These are phyloP conservation scores for Amazona guildingii DNA, from an alignment of 2,113 vertebrate genomes.

Conservation along the genomic window DNA sequence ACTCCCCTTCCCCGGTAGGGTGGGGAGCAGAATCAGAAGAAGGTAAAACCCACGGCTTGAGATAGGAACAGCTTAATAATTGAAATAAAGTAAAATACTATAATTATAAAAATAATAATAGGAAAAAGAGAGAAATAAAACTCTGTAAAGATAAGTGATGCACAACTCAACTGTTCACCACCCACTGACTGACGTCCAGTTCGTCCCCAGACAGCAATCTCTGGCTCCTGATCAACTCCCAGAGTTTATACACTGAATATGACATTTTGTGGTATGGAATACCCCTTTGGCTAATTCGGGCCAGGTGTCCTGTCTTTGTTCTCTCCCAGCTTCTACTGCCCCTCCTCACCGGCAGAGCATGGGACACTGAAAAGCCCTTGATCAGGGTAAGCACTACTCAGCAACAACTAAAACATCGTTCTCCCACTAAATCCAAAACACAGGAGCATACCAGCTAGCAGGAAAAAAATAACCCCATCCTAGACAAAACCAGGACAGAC, in stretches of 20 bases:
- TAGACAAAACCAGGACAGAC: neutral
- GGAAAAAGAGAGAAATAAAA: neutral
- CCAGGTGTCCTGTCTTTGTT: neutral
- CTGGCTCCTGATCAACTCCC: neutral
- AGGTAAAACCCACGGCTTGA: neutral
- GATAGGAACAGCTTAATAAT: neutral
- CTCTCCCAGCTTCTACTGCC: neutral
- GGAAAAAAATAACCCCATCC: neutral
- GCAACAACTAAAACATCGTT: neutral
- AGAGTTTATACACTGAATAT: neutral
- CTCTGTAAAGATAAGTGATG: neutral
- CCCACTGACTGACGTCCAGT: neutral
- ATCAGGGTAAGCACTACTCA: neutral
- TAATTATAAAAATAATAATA: neutral
- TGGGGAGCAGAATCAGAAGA: neutral
- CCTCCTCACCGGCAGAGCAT: neutral
- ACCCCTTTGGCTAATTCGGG: neutral
- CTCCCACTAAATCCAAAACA: neutral
- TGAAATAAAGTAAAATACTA: neutral
- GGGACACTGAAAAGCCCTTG: neutral
- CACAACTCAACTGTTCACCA: neutral
- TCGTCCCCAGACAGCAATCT: neutral
- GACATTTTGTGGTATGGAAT: neutral
- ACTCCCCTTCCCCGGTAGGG: neutral
- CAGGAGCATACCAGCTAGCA: neutral